A percentile compares a stretch with the other conserved stretches of the same genome.
Conservation (phyloP, 92 coral and sea anemone genomes). For the Palythoa caribaeorum region DNA sequence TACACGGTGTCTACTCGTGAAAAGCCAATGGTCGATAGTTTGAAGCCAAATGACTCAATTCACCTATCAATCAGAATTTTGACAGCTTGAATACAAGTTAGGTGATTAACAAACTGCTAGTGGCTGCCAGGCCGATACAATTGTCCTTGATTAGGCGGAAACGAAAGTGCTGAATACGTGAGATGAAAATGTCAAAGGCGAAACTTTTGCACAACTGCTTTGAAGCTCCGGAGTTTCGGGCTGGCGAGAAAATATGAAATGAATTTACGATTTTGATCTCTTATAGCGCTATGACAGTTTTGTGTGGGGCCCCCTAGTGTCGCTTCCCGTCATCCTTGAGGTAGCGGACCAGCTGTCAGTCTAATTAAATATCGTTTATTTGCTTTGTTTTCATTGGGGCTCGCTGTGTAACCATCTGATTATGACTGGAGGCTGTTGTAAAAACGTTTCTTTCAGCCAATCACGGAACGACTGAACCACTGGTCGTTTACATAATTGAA, state of each 20-base stretch:
- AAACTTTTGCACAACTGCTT: not conserved
- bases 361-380: constrained; percentile 83
- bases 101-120: constrained; percentile 84
- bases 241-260: constrained; percentile 16
- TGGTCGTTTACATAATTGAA: constrained; percentile 85
- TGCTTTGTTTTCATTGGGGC: constrained; percentile 86
- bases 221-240: not conserved
- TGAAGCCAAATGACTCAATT: constrained; percentile 90
- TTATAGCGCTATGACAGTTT: constrained; percentile 63
- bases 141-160: constrained; percentile 68
- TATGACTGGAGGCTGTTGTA: constrained; percentile 87
- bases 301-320: constrained; percentile 79
- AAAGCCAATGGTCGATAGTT: constrained; percentile 47
- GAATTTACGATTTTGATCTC: constrained; percentile 33
- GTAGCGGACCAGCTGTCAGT: constrained; percentile 86
- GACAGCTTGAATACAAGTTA: constrained; percentile 93
- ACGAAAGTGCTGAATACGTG: constrained; percentile 10
- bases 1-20: constrained; percentile 25
- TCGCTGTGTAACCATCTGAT: constrained; percentile 60
- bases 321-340: constrained; percentile 70
- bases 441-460: constrained; percentile 68
- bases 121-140: constrained; percentile 71
- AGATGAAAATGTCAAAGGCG: constrained; percentile 3
- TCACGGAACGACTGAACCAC: constrained; percentile 59
- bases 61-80: constrained; percentile 98